A percentile compares a stretch with the other conserved stretches of the same genome.
Evolutionary conservation across 2,797 vertebrate genomes (phyloP).

Genomic region (Remorina albescens): DNA sequence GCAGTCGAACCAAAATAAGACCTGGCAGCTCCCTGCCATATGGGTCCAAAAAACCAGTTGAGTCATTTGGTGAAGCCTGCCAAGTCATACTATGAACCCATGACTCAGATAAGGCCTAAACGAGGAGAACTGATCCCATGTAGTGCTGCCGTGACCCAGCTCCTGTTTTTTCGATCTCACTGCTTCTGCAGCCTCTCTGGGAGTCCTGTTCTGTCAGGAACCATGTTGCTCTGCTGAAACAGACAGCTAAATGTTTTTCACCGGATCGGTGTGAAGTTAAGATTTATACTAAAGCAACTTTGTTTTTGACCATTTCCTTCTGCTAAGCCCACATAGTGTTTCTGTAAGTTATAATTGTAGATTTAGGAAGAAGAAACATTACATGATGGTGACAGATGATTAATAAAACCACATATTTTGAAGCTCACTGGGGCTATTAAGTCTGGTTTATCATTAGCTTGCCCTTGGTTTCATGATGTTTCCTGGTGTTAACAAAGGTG

Average conservation of each 20-base stretch:
- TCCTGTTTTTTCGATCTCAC: conserved; percentile 37
- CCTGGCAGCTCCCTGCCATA: conserved; percentile 70
- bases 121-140: conserved; percentile 62
- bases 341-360: conserved; percentile 5
- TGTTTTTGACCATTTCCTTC: not conserved
- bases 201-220: conserved; percentile 35
- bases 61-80: conserved; percentile 68
- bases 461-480: conserved; percentile 7
- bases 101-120: conserved; percentile 73
- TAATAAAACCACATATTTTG: conserved; percentile 18
- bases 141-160: conserved; percentile 52
- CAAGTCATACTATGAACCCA: conserved; percentile 72
- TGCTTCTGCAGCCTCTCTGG: conserved; percentile 31
- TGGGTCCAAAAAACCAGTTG: conserved; percentile 71
- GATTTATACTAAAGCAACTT: conserved; percentile 11
- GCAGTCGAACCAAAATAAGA: conserved; percentile 75
- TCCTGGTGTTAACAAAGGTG: not conserved
- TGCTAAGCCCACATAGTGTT: too few relatives aligned
- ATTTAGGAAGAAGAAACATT: not conserved
- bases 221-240: conserved; percentile 35
- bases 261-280: conserved; percentile 24
- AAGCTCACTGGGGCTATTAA: not conserved
- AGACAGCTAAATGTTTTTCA: conserved; percentile 38
- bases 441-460: conserved; percentile 16
- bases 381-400: not conserved